A percentile compares a stretch with the other conserved stretches of the same genome.
Conservation (phyloP, 2,888 invertebrate genomes). For the Seira musarum region DNA sequence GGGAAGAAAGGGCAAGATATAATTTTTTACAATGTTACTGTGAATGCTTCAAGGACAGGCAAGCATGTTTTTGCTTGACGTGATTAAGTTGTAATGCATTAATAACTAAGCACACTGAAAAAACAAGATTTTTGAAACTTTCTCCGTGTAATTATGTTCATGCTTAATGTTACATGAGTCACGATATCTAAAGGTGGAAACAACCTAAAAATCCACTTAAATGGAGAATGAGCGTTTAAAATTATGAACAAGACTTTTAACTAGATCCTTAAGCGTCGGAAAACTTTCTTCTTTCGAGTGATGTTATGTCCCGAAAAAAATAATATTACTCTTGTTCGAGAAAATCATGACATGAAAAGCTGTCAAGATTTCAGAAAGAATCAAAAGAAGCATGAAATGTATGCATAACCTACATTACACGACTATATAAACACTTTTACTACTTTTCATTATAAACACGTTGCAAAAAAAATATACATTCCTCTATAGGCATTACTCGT, state of each 20-base stretch:
- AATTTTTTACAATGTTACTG: no score
- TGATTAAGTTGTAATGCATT: conserved; percentile 57
- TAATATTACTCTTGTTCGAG: conserved; percentile 26
- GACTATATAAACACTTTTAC: background rate
- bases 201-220: no score
- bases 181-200: background rate
- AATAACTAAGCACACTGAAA: conserved; percentile 41
- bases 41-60: no score
- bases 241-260: no score
- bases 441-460: background rate
- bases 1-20: no score
- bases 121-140: conserved; percentile 49
- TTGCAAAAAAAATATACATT: background rate
- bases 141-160: conserved; percentile 41
- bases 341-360: conserved; percentile 41
- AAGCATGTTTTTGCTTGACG: no score
- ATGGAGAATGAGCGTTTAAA: no score
- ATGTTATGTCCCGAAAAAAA: no score
- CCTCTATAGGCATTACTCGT: background rate
- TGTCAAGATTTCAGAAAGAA: conserved; percentile 45
- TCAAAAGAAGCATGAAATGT: background rate
- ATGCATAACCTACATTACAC: conserved; percentile 25
- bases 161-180: conserved; percentile 35
- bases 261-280: no score
- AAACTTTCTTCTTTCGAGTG: no score